Evolutionary conservation across 1,140 invertebrate genomes (phyloP), one percentile per base, ranked within the genome.

Genomic region (Polypedilum vanderplanki): DNA sequence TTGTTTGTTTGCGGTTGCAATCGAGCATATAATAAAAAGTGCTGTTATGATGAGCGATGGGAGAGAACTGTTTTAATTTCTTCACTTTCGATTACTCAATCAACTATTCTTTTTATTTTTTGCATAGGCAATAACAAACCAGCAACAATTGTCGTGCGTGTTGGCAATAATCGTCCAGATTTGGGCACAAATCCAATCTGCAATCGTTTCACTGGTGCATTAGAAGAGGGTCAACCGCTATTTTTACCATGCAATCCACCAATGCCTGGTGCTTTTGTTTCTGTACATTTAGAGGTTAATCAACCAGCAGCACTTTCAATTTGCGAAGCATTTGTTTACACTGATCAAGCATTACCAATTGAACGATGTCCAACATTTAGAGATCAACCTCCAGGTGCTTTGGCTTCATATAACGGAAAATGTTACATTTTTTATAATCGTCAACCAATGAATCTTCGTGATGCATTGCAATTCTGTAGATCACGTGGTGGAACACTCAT

Each of bases 251-350:
- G 95, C 84, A 96, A 95, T 81, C 94, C 94, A 0, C 94, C 95
- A 0, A 96, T 97, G 93, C 93, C 95, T 0, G 95, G 95, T 3
- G 95, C 95, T 15, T 97, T 97, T 81, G 94, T 97, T 74, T 94
- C 92, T 75, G 93, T 97, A 0, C 94, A 97, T 80, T 81, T 97
- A 70, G 94, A 97, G 84, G 88, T 89, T 0, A 84, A 89, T 0
- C 85, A 86, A 5, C 86, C 88, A 0, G 86, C 86, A 65, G 90
- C 93, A 73, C 84, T 97, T 3, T 96, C 94, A 0, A 93, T 97
- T n/a, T 97, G 95, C 81, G 95, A 97, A 84, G 93, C 94, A 0
- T 97, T 97, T 80, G 95, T 97, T 12, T 97, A 97, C 80, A 97
- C 95, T 0, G 94, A 97, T 84, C 94, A 97, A 85, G 95, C 95